Evolutionary conservation across 1,140 invertebrate species (phyloP), one percentile per base, ranked within the genome.

Genomic region (Drosophila lini): DNA sequence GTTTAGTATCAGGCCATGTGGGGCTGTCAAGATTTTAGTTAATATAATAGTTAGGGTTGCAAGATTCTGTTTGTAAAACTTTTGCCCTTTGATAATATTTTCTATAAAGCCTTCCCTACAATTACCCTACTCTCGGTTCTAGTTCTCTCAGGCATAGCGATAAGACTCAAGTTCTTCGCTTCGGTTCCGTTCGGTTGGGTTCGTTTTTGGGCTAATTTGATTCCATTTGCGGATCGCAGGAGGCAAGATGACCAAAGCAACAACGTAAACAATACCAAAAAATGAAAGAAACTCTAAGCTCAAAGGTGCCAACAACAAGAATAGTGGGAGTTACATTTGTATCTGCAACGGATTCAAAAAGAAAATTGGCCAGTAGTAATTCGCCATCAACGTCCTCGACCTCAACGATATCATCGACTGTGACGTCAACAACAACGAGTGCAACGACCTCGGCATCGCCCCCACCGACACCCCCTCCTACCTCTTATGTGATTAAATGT

Each of bases 401-500:
- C 25, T 57, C 80, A 45, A 36, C 53, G 3, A 42, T 63, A 58
- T 57, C 59, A 64, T 58, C 61, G 68, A 45, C 44, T 25, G 28
- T 57, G 56, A 53, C 63, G 7, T 40, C 62, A 19, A n/a, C 48
- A n/a, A n/a, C 48, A n/a, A 52, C 42, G 10, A 47, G 52, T n/a
- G 50, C 60, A 34, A 38, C 60, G 15, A 40, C 74, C 13, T 47
- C 50, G 13, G 34, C 63, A 19, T 10, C 59, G n/a, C 19, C 50
- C 10, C 60, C 64, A 55, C 55, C 59, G 13, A 52, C 69, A 11
- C 19, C 60, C 3, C 19, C 60, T 3, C 71, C 71, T 2, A 70
- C 86, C 5, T 86, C 88, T 11, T 91, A 86, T 80, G 85, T 92
- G 31, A 81, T 92, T 85, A 92, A 91, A 92, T 92, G 91, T 68